phyloP scores from a whole-genome alignment of 30 jellyfish, hydroid and myxozoan genomes.

The Aurelia sp. region DNA sequence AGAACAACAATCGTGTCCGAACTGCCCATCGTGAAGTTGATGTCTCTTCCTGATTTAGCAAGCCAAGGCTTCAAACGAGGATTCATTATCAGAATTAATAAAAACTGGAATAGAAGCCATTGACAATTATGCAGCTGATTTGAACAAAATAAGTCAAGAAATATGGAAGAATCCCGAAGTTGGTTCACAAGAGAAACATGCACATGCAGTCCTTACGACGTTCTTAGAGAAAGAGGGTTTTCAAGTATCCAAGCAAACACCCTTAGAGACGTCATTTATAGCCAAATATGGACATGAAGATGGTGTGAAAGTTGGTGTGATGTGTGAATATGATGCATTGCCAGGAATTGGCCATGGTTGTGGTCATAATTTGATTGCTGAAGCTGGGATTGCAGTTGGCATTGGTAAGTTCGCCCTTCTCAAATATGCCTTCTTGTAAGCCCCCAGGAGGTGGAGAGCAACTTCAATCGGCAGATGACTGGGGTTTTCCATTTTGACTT shows the following conservation, averaged over 20 bases:
- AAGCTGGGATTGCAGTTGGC: constrained; percentile 76
- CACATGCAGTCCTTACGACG: constrained; percentile 62
- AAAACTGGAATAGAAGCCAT: constrained; percentile 43
- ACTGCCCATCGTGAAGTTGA: too few relatives aligned
- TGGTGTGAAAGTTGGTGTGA: constrained; percentile 75
- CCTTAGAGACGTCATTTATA: constrained; percentile 78
- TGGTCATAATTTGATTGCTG: constrained; percentile 89
- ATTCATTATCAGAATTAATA: constrained; percentile 5
- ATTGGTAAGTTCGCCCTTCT: constrained; percentile 36
- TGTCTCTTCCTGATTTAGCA: too few relatives aligned
- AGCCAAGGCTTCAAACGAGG: too few relatives aligned
- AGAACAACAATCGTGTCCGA: too few relatives aligned
- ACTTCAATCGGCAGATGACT: too few relatives aligned
- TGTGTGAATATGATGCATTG: constrained; percentile 86
- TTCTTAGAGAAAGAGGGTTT: constrained; percentile 65
- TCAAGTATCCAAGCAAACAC: constrained; percentile 61
- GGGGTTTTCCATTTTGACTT: too few relatives aligned
- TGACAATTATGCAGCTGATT: constrained; percentile 34
- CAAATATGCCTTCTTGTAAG: too few relatives aligned
- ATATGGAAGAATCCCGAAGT: constrained; percentile 81
- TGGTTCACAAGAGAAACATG: constrained; percentile 58
- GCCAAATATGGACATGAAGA: constrained; percentile 65
- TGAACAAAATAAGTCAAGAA: constrained; percentile 55
- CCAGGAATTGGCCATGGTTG: constrained; percentile 92
- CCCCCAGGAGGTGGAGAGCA: too few relatives aligned